Evolutionary conservation across 2,113 vertebrate genomes (phyloP), one percentile per base, ranked within the genome.

Genomic region (Otocyon megalotis): DNA sequence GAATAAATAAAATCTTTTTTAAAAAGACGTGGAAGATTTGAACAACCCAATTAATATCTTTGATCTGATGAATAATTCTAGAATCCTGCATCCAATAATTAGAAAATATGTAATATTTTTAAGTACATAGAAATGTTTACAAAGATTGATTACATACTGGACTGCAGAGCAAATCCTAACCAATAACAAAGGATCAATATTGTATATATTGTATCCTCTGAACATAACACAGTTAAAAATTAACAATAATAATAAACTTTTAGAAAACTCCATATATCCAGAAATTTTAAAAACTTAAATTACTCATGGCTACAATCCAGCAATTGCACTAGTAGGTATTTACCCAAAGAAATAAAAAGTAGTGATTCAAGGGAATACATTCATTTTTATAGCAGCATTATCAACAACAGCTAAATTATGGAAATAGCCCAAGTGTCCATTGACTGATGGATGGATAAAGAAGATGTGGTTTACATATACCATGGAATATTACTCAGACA

Each of bases 221-320:
- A 95, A 80, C 54, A 90, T 72, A 95, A 28, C 72, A 20, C 15
- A 80, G 19, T 85, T 83, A 89, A 56, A 87, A 96, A 82, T 93
- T 30, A 67, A 67, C 20, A 87, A 71, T 63, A 37, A 72, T 15
- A 30, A 63, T 20, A 89, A 85, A n/a, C 7, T 96, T 80, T 72
- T 72, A 24, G 43, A 72, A 63, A 86, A 94, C 17, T 67, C 17
- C 24, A 6, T 43, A 74, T 37, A 50, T 58, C 87, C 56, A 43
- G 35, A 94, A 87, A 74, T 82, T 87, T 92, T 30, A n/a, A 84
- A 48, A 90, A 79, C 35, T 67, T 77, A 30, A 69, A 28, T 76
- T 76, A 48, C 43, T 76, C 72, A 15, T 76, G 37, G 14, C 24
- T 76, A 48, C 48, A 24, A 76, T 48, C 37, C 24, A 48, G 16